phyloP scores from a whole-genome alignment of 2,113 vertebrate species.

The Strix uralensis region DNA sequence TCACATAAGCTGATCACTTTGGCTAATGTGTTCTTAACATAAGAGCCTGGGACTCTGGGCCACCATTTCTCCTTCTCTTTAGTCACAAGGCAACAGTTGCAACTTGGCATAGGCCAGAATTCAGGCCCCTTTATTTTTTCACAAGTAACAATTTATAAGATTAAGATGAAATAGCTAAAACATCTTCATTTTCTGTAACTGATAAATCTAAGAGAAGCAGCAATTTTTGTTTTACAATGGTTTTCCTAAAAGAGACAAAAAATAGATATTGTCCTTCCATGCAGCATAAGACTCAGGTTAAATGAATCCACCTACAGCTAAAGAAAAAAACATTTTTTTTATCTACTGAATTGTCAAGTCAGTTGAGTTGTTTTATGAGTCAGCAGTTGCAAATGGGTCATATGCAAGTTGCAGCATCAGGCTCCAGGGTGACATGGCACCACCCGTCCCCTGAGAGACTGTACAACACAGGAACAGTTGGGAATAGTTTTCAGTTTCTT shows the following conservation, averaged over 20 bases:
- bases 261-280: neutral
- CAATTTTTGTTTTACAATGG: neutral
- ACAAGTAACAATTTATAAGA: neutral
- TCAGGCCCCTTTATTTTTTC: neutral
- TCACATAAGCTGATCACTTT: neutral
- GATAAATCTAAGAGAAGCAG: neutral
- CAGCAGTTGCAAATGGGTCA: neutral
- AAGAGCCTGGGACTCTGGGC: neutral
- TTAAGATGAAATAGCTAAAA: neutral
- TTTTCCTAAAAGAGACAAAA: neutral
- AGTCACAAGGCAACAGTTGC: neutral
- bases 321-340: neutral
- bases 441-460: no score
- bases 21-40: neutral
- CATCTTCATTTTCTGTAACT: neutral
- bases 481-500: neutral
- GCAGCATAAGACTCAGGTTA: neutral
- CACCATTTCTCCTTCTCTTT: neutral
- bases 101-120: neutral
- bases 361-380: neutral
- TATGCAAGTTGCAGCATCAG: neutral
- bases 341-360: neutral
- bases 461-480: neutral
- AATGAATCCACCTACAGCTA: slow-evolving; percentile 6
- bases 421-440: neutral